phyloP scores from a whole-genome alignment of 2,888 invertebrate species.

The Drosophila tripunctata region DNA sequence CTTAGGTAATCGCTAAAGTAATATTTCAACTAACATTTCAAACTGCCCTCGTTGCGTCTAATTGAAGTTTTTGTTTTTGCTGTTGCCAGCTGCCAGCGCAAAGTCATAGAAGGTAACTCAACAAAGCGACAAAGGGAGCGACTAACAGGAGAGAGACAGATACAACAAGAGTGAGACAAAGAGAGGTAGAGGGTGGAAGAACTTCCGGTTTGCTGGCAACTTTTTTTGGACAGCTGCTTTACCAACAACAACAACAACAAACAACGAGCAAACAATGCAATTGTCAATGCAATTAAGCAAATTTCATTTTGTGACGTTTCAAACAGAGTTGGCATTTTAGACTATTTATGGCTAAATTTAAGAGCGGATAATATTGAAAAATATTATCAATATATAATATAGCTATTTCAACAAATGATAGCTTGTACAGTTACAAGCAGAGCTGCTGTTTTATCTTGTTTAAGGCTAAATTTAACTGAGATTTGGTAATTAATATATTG shows the following conservation, averaged over 20 bases:
- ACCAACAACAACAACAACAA: constrained; percentile 23
- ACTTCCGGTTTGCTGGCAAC: constrained; percentile 44
- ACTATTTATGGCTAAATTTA: background rate
- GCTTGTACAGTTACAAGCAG: no score
- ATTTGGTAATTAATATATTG: no score
- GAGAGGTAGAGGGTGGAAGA: constrained; percentile 15
- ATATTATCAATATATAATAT: no score
- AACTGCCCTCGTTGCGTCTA: constrained; percentile 41
- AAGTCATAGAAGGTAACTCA: constrained; percentile 39
- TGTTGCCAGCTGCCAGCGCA: constrained; percentile 41
- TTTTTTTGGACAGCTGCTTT: constrained; percentile 49
- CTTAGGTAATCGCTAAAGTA: no score
- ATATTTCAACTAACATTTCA: background rate
- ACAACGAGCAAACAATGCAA: constrained; percentile 34
- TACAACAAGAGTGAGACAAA: background rate
- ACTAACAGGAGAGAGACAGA: background rate
- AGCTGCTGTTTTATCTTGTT: no score
- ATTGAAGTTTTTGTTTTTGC: no score
- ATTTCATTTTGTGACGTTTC: constrained; percentile 45
- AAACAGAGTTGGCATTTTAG: background rate
- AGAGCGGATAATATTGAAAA: no score
- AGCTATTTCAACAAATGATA: no score
- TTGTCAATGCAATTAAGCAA: constrained; percentile 57
- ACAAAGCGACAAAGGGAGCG: constrained; percentile 20
- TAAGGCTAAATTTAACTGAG: no score